Evolutionary conservation across 2,888 invertebrate genomes (phyloP).

Genomic region (Philhelius pedissequus): DNA sequence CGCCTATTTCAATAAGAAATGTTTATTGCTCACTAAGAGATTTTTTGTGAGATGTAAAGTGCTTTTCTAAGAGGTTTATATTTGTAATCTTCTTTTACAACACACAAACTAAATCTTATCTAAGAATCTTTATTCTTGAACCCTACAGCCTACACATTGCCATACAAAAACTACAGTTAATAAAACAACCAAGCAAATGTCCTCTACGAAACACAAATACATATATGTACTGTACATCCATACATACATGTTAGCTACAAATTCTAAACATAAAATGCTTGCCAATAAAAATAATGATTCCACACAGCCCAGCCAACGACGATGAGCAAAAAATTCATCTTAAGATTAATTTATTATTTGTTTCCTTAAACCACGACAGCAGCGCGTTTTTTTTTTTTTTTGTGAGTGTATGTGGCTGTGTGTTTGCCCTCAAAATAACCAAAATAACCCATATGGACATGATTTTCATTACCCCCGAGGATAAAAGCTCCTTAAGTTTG

Average conservation of each 20-base stretch:
- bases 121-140: not conserved
- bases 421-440: slow-evolving; percentile 12
- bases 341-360: slow-evolving; percentile 63
- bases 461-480: slow-evolving; percentile 58
- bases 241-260: no score
- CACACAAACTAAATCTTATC: not conserved
- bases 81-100: slow-evolving; percentile 6
- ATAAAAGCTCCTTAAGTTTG: slow-evolving; percentile 47
- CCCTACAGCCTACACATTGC: not conserved
- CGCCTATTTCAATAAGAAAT: not conserved
- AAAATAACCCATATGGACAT: slow-evolving; percentile 55
- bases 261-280: slow-evolving; percentile 18
- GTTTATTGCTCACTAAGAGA: not conserved
- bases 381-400: no score
- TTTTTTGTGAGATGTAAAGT: slow-evolving; percentile 1
- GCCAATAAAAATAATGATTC: slow-evolving; percentile 58
- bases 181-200: not conserved
- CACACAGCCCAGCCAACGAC: no score
- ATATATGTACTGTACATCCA: not conserved
- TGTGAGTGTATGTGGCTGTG: no score
- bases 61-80: slow-evolving; percentile 13
- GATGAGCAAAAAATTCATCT: slow-evolving; percentile 46
- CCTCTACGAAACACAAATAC: not conserved
- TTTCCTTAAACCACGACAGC: slow-evolving; percentile 24
- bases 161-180: not conserved